Evolutionary conservation across 2,797 vertebrate genomes (phyloP), one percentile per base, ranked within the genome.

Genomic region (Halcyon leucocephala): DNA sequence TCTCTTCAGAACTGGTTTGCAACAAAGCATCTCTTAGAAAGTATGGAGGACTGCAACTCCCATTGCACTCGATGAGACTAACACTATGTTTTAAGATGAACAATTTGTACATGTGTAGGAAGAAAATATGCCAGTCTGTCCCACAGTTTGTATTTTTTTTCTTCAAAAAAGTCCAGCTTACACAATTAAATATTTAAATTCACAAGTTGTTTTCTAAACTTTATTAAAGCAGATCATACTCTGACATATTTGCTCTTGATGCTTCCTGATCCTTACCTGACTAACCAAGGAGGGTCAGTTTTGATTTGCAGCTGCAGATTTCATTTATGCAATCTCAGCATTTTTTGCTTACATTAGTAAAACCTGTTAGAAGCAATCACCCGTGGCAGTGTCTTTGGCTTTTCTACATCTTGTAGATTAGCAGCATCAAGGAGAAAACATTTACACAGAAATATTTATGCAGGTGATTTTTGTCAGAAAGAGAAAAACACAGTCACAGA

Each of bases 341-440:
- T 21, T 96, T 96, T 79, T 64, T 14, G 44, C 62, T 72, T 81
- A 51, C 66, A 39, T 66, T 84, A 94, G 81, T 60, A 80, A 91
- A 95, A 83, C 71, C 61, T 88, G 31, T 93, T 86, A 82, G 62
- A 90, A 93, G 54, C 31, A 78, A 72, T 85, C 82, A 95, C 64
- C 60, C 88, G 73, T 82, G 82, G 44, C 39, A 71, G 62, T 88
- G 48, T 67, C 77, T 93, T 80, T 79, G 37, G 19, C 62, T 96
- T 77, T 82, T 78, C 58, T 52, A 57, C 57, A 80, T 80, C 37
- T 82, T 89, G 29, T 37, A 90, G 73, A 73, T 73, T 52, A 86
- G 51, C 55, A 80, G 44, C 66, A 80, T 19, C 76, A 86, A 86
- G 88, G 64, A 82, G 61, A 89, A 92, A 81, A 72, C 44, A 89